Conservation (phyloP, 2,797 vertebrate species). For the Echiichthys vipera region DNA sequence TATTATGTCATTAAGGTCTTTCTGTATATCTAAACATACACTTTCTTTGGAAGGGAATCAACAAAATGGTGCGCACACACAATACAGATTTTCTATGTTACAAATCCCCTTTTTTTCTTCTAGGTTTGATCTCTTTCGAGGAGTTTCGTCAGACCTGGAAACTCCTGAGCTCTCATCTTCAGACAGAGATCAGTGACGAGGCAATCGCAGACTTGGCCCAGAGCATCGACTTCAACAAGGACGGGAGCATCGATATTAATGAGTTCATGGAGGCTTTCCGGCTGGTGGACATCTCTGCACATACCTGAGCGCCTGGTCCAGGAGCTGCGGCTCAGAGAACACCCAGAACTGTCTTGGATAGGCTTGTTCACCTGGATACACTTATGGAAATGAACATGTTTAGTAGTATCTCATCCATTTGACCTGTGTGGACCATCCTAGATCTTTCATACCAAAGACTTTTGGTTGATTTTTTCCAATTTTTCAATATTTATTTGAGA, state of each 20-base stretch:
- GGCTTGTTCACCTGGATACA: neutral
- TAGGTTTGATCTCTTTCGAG: conserved; percentile 92
- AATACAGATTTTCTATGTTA: neutral
- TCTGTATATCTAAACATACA: neutral
- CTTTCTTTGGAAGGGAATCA: neutral
- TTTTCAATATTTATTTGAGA: neutral
- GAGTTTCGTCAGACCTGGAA: conserved; percentile 95
- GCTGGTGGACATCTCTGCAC: conserved; percentile 84
- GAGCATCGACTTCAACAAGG: conserved; percentile 97
- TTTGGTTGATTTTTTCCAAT: neutral
- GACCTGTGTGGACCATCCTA: neutral
- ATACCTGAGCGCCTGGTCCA: conserved; percentile 23
- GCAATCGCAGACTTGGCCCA: conserved; percentile 88
- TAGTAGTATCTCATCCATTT: neutral
- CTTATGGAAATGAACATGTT: neutral
- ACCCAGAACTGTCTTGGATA: neutral
- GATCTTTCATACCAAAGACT: conserved; percentile 35
- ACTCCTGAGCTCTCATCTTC: conserved; percentile 92
- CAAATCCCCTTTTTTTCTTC: neutral
- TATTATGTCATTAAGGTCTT: neutral
- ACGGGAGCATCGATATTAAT: conserved; percentile 95
- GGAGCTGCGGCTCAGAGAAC: neutral
- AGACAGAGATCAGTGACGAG: conserved; percentile 87
- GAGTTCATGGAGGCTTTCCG: conserved; percentile 98
- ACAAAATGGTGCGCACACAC: neutral